Percentiles rank a stretch among this genome's conserved stretches.
Evolutionary conservation across 2,888 invertebrate genomes (phyloP).

Genomic region (Eurytoma californica): DNA sequence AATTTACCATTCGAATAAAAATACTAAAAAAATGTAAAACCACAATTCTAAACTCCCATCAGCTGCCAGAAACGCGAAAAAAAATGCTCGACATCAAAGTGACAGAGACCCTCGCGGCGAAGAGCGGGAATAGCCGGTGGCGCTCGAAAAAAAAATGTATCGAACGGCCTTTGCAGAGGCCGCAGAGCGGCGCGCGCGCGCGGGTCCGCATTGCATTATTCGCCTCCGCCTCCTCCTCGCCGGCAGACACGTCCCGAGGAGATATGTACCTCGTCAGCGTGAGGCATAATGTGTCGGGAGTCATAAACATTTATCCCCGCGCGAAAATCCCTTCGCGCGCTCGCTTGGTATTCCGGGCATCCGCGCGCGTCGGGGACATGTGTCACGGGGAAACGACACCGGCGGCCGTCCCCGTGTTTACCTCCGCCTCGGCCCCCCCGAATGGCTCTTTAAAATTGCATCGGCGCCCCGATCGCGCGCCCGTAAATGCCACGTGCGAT

Average conservation of each 20-base stretch:
- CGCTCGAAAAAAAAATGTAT: neutral
- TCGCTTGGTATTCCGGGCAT: slow-evolving; percentile 70
- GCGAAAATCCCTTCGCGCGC: slow-evolving; percentile 55
- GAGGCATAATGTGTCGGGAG: slow-evolving; percentile 60
- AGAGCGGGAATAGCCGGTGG: neutral
- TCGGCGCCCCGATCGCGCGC: slow-evolving; percentile 60
- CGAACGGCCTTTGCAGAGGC: neutral
- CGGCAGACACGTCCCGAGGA: slow-evolving; percentile 43
- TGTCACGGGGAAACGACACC: slow-evolving; percentile 61
- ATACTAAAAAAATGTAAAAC: too few species aligned
- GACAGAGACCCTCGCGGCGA: too few species aligned
- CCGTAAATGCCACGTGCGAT: slow-evolving; percentile 74
- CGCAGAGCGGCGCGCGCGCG: neutral
- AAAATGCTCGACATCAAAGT: too few species aligned
- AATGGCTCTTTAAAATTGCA: slow-evolving; percentile 74
- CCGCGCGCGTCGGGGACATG: slow-evolving; percentile 60
- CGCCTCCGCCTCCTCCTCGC: neutral
- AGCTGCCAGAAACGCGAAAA: too few species aligned
- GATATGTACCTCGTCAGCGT: slow-evolving; percentile 56
- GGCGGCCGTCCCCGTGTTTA: slow-evolving; percentile 71
- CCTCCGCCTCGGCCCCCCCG: slow-evolving; percentile 17
- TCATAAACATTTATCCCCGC: slow-evolving; percentile 62
- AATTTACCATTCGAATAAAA: too few species aligned
- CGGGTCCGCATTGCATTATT: slow-evolving; percentile 45
- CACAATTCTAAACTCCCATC: too few species aligned